Evolutionary conservation across 2,797 vertebrate species (phyloP), one percentile per base, ranked within the genome.

Genomic region (Cyprinodon diabolis): DNA sequence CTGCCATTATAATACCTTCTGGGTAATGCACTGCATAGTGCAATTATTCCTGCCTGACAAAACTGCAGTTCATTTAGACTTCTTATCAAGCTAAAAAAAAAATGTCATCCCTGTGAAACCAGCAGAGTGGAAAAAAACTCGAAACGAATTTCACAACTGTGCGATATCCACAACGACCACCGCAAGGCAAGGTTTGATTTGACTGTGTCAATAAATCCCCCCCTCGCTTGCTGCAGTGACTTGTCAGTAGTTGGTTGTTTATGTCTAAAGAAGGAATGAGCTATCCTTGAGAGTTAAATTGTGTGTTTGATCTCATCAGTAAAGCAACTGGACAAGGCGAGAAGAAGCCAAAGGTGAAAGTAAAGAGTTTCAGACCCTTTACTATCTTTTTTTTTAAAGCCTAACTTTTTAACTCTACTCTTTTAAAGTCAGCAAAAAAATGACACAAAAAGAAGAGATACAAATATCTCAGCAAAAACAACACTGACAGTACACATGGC

Each of bases 1-100:
- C 76, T 81, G 81, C 83, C 76, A 67, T 91, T 89, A 87, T 89
- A 89, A 91, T 92, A 85, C 86, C 87, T 85, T 81, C 79, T 85
- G 77, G 79, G 81, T 90, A 90, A 91, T 91, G 85, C 84, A 85
- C 89, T 90, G 88, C 84, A 91, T 91, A 82, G 86, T 79, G 82
- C 85, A 92, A 91, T 94, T 91, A 93, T 90, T 94, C 84, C 84
- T 80, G 69, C 72, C 63, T 82, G 90, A 92, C 90, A 90, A 92
- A 89, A 90, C 85, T 86, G 85, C 87, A 90, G 87, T 91, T 91
- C 84, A 92, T 93, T 90, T 86, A 69, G 66, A 66, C 25, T 86
- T 90, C 90, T 92, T 90, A 91, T 89, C 86, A 82, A 79, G 73
- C 60, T 43, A n/a, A 81, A 73, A 78, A 80, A 87, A 85, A 82